These are phyloP conservation scores for Sebastes taczanowskii DNA, from an alignment of 2,797 vertebrate genomes.

Conservation along the genomic window DNA sequence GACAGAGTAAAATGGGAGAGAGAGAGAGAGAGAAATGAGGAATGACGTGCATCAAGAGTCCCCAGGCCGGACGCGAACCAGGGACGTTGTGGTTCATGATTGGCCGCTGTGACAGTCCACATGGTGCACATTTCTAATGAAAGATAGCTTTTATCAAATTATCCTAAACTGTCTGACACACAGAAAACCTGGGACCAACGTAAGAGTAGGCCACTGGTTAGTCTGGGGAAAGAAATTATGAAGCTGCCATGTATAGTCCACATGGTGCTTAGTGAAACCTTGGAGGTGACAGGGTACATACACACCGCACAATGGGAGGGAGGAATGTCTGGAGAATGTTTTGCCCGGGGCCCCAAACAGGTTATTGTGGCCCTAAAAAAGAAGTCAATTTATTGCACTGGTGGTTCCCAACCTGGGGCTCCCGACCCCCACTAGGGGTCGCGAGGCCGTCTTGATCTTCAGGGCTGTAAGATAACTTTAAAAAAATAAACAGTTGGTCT, in stretches of 20 bases:
- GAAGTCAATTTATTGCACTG: neutral
- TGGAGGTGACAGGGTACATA: neutral
- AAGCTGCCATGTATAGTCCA: neutral
- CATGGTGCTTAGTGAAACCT: neutral
- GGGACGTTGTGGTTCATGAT: neutral
- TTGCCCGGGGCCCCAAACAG: neutral
- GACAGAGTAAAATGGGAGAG: neutral
- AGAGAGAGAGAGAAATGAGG: neutral
- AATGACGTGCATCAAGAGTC: neutral
- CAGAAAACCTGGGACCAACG: neutral
- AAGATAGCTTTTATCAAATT: neutral
- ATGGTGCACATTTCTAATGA: conserved; percentile 24
- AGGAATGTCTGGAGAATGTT: neutral
- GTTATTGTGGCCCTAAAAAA: neutral
- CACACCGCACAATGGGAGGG: neutral
- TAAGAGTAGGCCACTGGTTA: neutral
- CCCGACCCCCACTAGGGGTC: too few relatives aligned
- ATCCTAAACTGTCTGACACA: neutral
- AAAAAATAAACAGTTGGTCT: too few relatives aligned
- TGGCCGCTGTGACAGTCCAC: neutral
- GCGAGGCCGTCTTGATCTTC: too few relatives aligned
- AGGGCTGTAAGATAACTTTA: too few relatives aligned
- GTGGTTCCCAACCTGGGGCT: too few relatives aligned
- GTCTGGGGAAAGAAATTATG: neutral
- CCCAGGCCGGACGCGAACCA: neutral